phyloP scores from a whole-genome alignment of 2,113 vertebrate species.

The Antennarius striatus region DNA sequence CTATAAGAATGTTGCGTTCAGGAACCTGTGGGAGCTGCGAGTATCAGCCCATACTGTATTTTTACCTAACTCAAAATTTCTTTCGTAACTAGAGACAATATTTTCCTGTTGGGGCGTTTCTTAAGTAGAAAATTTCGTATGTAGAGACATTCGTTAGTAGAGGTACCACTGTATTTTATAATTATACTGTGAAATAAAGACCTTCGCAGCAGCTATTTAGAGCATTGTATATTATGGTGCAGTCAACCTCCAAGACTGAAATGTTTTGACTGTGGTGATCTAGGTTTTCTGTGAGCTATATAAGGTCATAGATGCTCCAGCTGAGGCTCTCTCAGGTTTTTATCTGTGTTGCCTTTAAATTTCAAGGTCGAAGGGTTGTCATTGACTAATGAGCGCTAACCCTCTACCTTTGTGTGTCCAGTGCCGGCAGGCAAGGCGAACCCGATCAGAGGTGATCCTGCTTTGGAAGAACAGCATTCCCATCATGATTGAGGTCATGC shows the following conservation, averaged over 20 bases:
- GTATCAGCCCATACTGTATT: no score
- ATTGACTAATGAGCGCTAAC: constrained; percentile 44
- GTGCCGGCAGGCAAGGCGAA: constrained; percentile 95
- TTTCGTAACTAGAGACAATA: no score
- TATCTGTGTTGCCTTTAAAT: constrained; percentile 16
- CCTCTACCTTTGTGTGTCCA: constrained; percentile 60
- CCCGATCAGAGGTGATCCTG: constrained; percentile 91
- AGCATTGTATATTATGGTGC: background rate
- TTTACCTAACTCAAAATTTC: no score
- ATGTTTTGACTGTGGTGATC: no score
- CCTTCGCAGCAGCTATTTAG: background rate
- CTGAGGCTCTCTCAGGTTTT: constrained; percentile 4
- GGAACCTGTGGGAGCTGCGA: no score
- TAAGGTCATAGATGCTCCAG: background rate
- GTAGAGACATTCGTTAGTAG: no score
- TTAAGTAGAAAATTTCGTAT: no score
- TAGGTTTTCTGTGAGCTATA: no score
- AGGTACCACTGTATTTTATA: no score
- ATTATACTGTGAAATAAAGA: background rate
- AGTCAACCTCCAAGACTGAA: no score
- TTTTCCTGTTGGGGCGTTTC: no score
- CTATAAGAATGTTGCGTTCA: no score
- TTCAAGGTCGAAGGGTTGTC: constrained; percentile 11
- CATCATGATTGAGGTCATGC: constrained; percentile 99
- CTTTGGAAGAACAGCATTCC: constrained; percentile 97